Evolutionary conservation across 2,113 vertebrate genomes (phyloP).

Genomic region (Ophiodon elongatus): DNA sequence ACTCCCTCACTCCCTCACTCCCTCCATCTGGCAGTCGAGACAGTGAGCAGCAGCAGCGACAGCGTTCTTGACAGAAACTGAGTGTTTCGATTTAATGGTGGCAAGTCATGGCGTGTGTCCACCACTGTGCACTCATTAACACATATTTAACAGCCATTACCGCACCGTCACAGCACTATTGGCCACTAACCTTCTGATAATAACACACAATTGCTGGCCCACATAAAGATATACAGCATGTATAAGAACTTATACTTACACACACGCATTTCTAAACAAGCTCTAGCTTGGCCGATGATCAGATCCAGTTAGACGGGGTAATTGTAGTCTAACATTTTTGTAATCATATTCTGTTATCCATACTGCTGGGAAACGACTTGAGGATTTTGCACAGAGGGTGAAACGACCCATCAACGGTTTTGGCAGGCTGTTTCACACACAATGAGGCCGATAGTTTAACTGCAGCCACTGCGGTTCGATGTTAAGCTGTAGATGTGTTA

Average conservation of each 20-base stretch:
- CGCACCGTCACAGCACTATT: slow-evolving; percentile 17
- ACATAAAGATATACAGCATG: not conserved
- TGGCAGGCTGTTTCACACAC: slow-evolving; percentile 34
- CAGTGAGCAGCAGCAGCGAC: slow-evolving; percentile 28
- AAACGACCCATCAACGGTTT: slow-evolving; percentile 30
- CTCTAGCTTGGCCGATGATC: not conserved
- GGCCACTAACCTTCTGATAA: not conserved
- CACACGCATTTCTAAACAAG: not conserved
- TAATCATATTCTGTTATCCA: slow-evolving; percentile 22
- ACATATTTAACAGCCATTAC: slow-evolving; percentile 56
- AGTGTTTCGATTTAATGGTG: slow-evolving; percentile 50
- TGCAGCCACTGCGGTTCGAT: slow-evolving; percentile 56
- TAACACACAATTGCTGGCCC: not conserved
- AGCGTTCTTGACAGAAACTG: slow-evolving; percentile 38
- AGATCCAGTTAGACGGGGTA: slow-evolving; percentile 9
- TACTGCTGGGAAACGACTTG: not conserved
- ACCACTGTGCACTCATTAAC: slow-evolving; percentile 53
- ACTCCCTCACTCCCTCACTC: not conserved
- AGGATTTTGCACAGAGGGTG: slow-evolving; percentile 3
- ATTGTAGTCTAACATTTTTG: slow-evolving; percentile 10
- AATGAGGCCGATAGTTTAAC: slow-evolving; percentile 46
- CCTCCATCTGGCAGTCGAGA: slow-evolving; percentile 44
- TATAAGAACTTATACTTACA: not conserved
- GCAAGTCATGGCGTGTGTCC: slow-evolving; percentile 17
- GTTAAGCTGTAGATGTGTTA: slow-evolving; percentile 37